phyloP scores from a whole-genome alignment of 2,797 vertebrate species.

The Eospalax fontanierii region DNA sequence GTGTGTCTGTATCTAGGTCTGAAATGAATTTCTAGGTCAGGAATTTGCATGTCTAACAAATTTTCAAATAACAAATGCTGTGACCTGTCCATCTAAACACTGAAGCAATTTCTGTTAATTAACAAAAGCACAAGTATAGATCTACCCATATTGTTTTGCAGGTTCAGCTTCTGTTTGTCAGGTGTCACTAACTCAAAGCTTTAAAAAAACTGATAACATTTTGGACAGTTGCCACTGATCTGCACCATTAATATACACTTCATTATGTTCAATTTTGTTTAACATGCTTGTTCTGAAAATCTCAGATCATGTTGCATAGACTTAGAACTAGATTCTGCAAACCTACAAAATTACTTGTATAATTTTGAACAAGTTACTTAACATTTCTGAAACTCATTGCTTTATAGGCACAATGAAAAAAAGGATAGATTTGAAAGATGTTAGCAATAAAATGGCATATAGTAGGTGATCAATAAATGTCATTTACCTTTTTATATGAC shows the following conservation, averaged over 20 bases:
- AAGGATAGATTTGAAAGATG: conserved; percentile 36
- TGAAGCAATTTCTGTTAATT: background rate
- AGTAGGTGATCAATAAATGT: conserved; percentile 53
- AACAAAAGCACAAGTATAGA: background rate
- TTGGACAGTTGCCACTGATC: background rate
- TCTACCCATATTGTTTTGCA: background rate
- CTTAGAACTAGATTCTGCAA: background rate
- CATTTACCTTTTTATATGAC: conserved; percentile 25
- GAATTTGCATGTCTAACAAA: conserved; percentile 14
- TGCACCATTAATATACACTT: background rate
- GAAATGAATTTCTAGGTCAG: background rate
- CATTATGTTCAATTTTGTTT: conserved; percentile 25
- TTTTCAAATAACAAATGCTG: background rate
- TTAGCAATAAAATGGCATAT: background rate
- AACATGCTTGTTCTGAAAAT: conserved; percentile 28
- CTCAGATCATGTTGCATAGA: background rate
- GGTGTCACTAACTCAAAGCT: background rate
- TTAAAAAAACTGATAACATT: background rate
- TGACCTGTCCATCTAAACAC: background rate
- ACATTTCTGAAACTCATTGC: conserved; percentile 40
- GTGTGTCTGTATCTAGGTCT: background rate
- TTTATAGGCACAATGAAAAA: conserved; percentile 17
- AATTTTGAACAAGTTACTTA: conserved; percentile 24
- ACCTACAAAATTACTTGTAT: background rate
- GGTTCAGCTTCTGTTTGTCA: conserved; percentile 21